Percentiles rank a stretch among this genome's conserved stretches.
phyloP scores from a whole-genome alignment of 2,888 invertebrate species.

The Coleophora flavipennella region DNA sequence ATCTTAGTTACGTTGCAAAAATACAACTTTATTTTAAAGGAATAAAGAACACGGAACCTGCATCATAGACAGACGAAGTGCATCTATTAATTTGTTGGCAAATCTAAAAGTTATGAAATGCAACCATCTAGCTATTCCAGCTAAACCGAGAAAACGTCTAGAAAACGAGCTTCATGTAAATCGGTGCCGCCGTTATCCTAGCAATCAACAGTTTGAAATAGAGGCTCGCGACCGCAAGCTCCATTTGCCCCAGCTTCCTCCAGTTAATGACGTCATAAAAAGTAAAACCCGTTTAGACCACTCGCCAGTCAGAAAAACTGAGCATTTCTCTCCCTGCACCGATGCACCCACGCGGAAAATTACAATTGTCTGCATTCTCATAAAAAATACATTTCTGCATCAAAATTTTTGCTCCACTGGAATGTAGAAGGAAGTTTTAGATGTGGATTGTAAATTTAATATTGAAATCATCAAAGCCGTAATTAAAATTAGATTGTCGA shows the following conservation, averaged over 20 bases:
- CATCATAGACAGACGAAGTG: no score
- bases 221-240: slow-evolving; percentile 42
- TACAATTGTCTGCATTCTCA: slow-evolving; percentile 39
- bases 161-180: slow-evolving; percentile 20
- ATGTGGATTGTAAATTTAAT: slow-evolving; percentile 4
- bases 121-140: slow-evolving; percentile 22
- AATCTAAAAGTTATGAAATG: slow-evolving; percentile 10
- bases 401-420: neutral
- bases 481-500: slow-evolving; percentile 7
- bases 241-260: slow-evolving; percentile 54
- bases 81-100: neutral
- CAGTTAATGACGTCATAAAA: slow-evolving; percentile 65
- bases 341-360: slow-evolving; percentile 51
- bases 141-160: slow-evolving; percentile 14
- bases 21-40: no score
- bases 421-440: neutral
- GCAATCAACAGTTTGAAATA: slow-evolving; percentile 37
- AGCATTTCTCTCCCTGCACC: slow-evolving; percentile 35
- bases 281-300: slow-evolving; percentile 42
- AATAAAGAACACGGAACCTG: no score
- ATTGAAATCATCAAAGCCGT: slow-evolving; percentile 3
- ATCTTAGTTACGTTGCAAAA: no score
- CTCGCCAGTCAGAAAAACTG: slow-evolving; percentile 40
- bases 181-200: slow-evolving; percentile 21
- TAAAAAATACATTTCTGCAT: neutral